Base-by-base conservation (phyloP, 1,140 invertebrate species). In the Cotesia typhae region DNA sequence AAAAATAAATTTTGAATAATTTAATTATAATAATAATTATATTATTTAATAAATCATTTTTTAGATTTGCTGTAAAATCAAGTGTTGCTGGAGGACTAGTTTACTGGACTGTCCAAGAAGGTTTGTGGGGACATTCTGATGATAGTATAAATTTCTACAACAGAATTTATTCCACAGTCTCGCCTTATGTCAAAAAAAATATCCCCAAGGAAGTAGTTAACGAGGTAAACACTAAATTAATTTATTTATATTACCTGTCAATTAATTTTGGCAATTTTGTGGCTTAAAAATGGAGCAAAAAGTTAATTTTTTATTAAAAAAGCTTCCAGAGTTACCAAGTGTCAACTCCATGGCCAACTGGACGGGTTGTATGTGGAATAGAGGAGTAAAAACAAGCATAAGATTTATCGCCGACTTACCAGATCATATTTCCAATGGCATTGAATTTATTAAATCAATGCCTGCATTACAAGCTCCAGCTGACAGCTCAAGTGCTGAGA, bases 41-140 rank as follows among this genome's bases (percentile, higher is more conserved):
- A 59, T 36, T 9, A 69, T 17, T 64, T 28, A 28, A 28, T 28
- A 28, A 28, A 28, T 28, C 1, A 28, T 71, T 36, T 38, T 7
- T 28, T 17, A 87, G 84, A 59, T 79, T 85, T 64, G 76, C 69
- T 4, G 7, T 84, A 35, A 87, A 85, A 69, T 63, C 76, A 9
- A 79, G 74, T 12, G 57, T 85, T 4, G 78, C 79, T 9, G 83
- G 84, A 37, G 75, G 80, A 71, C 35, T 81, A 28, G 60, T 82
- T 68, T 85, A 84, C 74, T 84, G 81, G 60, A 83, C 79, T 10
- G 59, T 79, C 28, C 67, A 80, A 41, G 79, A 84, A 73, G 83
- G 84, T 41, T 51, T 85, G 0, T 86, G 84, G 84, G 84, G 83
- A 1, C 81, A 71, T 6, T 67, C 83, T 1, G 81, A 85, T 53